Evolutionary conservation across 35 echinoderm and acorn worm species (phyloP).

Genomic region (Nesometra sesokonis): DNA sequence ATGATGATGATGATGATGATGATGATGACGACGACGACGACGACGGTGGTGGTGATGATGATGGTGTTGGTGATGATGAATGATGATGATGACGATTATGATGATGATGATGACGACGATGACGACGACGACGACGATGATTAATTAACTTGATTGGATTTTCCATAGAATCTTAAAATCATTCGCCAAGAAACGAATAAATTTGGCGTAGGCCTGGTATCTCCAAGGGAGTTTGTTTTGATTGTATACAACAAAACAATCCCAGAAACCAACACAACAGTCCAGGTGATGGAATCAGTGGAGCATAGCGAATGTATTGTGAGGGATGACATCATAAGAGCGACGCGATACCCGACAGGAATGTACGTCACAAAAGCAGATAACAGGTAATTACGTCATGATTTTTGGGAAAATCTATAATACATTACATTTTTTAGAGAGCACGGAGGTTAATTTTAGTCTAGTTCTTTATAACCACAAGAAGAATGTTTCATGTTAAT

Average conservation of each 20-base stretch:
- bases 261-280: background rate
- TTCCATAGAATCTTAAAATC: background rate
- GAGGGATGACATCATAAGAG: background rate
- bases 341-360: background rate
- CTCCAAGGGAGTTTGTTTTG: background rate
- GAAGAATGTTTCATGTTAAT: no score
- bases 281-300: background rate
- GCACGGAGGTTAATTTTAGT: no score
- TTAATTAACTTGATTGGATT: no score
- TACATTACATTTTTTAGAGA: no score
- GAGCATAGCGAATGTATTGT: background rate
- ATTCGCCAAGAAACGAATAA: background rate
- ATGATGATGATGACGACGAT: background rate
- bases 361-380: background rate
- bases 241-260: background rate
- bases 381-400: background rate
- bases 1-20: background rate
- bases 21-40: background rate
- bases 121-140: background rate
- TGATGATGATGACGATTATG: background rate
- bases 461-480: no score
- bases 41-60: background rate
- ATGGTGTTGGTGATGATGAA: background rate
- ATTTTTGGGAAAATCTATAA: no score
- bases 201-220: background rate